Evolutionary conservation across 2,888 invertebrate genomes (phyloP), one percentile per base, ranked within the genome.

Genomic region (Horisme vitalbata): DNA sequence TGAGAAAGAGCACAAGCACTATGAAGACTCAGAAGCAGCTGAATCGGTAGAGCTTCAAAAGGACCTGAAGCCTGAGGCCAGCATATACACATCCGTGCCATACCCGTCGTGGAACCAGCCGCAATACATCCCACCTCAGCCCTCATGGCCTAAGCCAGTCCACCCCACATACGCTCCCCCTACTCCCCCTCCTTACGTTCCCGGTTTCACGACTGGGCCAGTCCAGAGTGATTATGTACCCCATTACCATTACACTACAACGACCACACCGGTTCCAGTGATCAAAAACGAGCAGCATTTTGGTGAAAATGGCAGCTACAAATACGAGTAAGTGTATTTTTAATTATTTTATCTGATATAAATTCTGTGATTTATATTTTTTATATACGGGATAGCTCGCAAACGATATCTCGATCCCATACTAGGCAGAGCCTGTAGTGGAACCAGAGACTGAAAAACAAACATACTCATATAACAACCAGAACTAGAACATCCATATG

Each of bases 221-320:
- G 61, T 56, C 1, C 66, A 68, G 28, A 60, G 32, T 31, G 65
- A 69, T 41, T 65, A 71, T 28, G 27, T 52, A n/a, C 59, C 65
- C 6, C 54, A 61, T 20, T 45, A 64, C 35, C 54, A 59, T 15
- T 24, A 57, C 13, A 34, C 69, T 1, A 51, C 68, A 0, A 75
- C 75, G 1, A 83, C 87, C 0, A 74, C 83, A 0, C 73, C 76
- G 0, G 66, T 77, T 4, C 51, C 88, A 1, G 78, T 91, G 26
- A 79, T 91, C 64, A 89, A 86, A 65, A 88, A 91, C 56, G 86
- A 84, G 44, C 84, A 84, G 45, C 70, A 57, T 24, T 70, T 67
- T 31, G 88, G 89, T 33, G 83, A 84, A 8, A 82, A 91, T 51
- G 91, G 91, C 47, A 78, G 82, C 61, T 91, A 90, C 67, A 88